A percentile compares a stretch with the other conserved stretches of the same genome.
Evolutionary conservation across 2,797 vertebrate species (phyloP).

Genomic region (Aselliscus stoliczkanus): DNA sequence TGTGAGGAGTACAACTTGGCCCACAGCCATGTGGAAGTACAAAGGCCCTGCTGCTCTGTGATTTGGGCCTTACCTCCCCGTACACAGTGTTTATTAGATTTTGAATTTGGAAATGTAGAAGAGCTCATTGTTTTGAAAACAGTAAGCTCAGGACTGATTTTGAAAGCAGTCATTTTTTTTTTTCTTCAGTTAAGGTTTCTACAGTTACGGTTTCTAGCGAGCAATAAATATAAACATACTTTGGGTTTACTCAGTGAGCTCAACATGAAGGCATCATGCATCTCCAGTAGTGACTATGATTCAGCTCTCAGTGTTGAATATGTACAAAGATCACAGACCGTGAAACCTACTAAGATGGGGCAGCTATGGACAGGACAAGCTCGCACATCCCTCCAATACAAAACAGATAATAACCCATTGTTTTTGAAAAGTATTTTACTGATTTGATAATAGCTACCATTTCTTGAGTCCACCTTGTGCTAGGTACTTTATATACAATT

Average conservation of each 20-base stretch:
- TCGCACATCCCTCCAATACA: not conserved
- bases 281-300: not conserved
- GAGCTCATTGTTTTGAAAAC: not conserved
- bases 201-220: not conserved
- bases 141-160: not conserved
- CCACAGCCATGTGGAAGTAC: not conserved
- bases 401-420: not conserved
- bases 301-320: not conserved
- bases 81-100: not conserved
- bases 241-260: not conserved
- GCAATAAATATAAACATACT: not conserved
- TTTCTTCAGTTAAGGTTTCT: not conserved
- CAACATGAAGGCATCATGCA: too few species aligned
- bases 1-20: not conserved
- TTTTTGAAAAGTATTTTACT: not conserved
- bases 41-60: not conserved
- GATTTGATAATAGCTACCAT: not conserved
- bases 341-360: not conserved
- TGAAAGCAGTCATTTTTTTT: not conserved
- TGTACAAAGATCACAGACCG: not conserved
- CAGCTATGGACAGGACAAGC: too few species aligned
- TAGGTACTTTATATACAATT: not conserved
- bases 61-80: not conserved
- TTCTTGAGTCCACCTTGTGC: not conserved
- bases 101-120: not conserved